Base-by-base conservation (phyloP, 2,113 vertebrate genomes). In the Axis porcinus region DNA sequence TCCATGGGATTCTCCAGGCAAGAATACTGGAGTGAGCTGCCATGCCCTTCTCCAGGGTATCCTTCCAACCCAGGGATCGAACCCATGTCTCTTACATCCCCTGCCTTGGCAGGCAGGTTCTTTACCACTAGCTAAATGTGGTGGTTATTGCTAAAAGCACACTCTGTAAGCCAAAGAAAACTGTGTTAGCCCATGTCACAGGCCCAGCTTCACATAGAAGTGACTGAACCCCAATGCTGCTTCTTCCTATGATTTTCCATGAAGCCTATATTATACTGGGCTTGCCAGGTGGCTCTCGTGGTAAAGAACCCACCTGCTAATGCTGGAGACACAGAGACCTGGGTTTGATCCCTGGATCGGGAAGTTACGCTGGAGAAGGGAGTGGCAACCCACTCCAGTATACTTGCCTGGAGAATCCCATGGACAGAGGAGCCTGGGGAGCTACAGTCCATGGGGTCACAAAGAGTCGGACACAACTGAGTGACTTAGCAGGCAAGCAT, bases 181-280 rank as follows among this genome's bases (percentile, higher is more conserved):
- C 54, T 52, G 13, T 3, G 13, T 76, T n/a, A 62, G 79, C 11
- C 11, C 78, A 27, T 2, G 10, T 9, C 27, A 16, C 14, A 52
- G 90, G 9, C 50, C 27, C 52, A 27, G 47, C 33, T n/a, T 81
- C 19, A 36, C 11, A 16, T 13, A 30, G 28, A 36, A 52, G 76
- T 43, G 57, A 45, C 3, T 1, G 17, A 27, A 78, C 12, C 45
- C n/a, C 23, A 33, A 3, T 15, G 25, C 89, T 47, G 82, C 45
- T 78, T 30, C 40, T 64, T 27, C 30, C 0, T 28, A 6, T 36
- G 43, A 9, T 19, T 40, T 33, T 23, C 50, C 0, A 0, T 19
- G 4, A 7, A 43, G 17, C 13, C 87, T 5, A 0, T 10, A 54
- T 33, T 19, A 15, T 9, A n/a, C 2, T 6, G 70, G 36, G 54